Evolutionary conservation across 1,140 invertebrate genomes (phyloP), one percentile per base, ranked within the genome.

Genomic region (Arctopsyche grandis): DNA sequence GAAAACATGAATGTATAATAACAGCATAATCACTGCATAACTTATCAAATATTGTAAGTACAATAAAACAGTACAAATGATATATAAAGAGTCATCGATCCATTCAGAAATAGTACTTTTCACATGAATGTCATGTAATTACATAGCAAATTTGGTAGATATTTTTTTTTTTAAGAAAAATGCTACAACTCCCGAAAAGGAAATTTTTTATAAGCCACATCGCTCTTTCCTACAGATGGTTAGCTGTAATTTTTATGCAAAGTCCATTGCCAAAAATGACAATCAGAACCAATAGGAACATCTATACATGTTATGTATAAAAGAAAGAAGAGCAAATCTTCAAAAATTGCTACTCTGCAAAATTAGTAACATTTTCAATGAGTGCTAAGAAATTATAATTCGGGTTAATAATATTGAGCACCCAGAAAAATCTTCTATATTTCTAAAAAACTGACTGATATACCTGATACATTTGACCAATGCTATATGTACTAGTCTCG

Each of bases 71-170:
- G 63, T 66, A 66, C 63, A 66, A 66, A 66, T 66, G 63, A 66
- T 66, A 66, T 22, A 26, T 29, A 66, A 38, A 60, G 48, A 66
- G 63, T 66, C 24, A 26, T 66, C 24, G 24, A 66, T 66, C 63
- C 22, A 26, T 66, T 66, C 63, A 66, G 63, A 66, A 66, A 66
- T 66, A 66, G 63, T 66, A 66, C 63, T 66, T 66, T 24, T 66
- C 63, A 71, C 69, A 71, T 71, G 69, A 71, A 71, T 71, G 69
- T 71, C 69, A 71, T 71, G 69, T 71, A 71, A 71, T 71, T 69
- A 69, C 44, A 46, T 46, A 71, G 14, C 29, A 46, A 16, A 71
- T 71, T 66, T 66, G 24, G 24, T 66, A 66, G 48, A 52, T 66
- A 66, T 10, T 26, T 26, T 24, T 26, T 24, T 52, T 38, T 21